Base-by-base conservation (phyloP, 2,797 vertebrate genomes). In the Chiloscyllium punctatum region DNA sequence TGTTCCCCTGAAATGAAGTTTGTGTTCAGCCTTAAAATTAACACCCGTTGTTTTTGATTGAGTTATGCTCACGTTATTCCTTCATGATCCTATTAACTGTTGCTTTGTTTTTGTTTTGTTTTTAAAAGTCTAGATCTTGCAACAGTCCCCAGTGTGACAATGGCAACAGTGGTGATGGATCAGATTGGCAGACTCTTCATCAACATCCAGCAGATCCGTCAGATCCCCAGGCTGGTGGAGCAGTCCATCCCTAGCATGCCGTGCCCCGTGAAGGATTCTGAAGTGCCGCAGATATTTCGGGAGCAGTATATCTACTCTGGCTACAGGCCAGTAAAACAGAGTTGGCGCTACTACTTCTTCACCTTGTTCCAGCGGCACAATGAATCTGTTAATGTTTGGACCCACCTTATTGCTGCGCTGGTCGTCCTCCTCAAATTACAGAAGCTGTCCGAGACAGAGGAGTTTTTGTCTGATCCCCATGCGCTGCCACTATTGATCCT, bases 341-440 rank as follows among this genome's bases (percentile, higher is more conserved):
- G 97, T 97, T 99, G 99, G 99, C 96, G 98, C 27, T 99, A 98
- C 96, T 99, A 99, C 97, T 98, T 99, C 97, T 98, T 98, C 7
- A 98, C 98, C 0, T 98, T 99, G 95, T 99, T 99, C 97, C 98
- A 98, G 97, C 98, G 98, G 97, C 99, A 99, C 98, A 99, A 99
- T 0, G 99, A 99, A 96, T 98, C 98, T 0, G 96, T 99, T 96
- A 99, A 99, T 0, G 98, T 99, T 53, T 99, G 99, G 99, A 98
- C 99, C 0, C 99, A 99, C 88, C 97, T 99, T 96, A 97, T 98
- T 97, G 98, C 98, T 0, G 98, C 98, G 0, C 96, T 99, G 96
- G 97, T 98, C 84, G 98, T 99, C 97, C 96, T 99, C 96, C 98
- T 98, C 96, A 98, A 99, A 96, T 98, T 98, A 97, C 98, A 97